Percentiles rank a stretch among this genome's conserved stretches.
Conservation (phyloP, 2,113 vertebrate species). For the Apodemus sylvaticus region DNA sequence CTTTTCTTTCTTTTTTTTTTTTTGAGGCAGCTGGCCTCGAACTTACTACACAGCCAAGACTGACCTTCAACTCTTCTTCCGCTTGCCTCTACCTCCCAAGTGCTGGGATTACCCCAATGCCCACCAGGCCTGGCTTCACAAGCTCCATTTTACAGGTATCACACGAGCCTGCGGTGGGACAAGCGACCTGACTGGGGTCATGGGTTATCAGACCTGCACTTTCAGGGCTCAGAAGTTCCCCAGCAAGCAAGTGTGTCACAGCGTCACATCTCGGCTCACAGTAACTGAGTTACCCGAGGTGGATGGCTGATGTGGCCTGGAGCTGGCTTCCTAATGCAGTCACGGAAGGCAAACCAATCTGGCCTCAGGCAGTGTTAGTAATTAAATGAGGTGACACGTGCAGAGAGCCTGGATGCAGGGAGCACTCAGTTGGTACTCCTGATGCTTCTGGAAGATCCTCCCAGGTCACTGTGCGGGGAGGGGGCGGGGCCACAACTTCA, state of each 20-base stretch:
- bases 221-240: neutral
- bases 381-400: neutral
- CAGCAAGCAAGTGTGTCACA: neutral
- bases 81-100: neutral
- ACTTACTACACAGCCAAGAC: neutral
- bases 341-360: neutral
- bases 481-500: no score
- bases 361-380: neutral
- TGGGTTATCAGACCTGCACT: neutral
- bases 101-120: neutral
- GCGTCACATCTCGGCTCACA: neutral
- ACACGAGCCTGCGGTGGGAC: neutral
- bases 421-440: accelerated
- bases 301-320: neutral
- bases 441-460: neutral
- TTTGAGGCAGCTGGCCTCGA: neutral
- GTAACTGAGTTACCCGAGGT: accelerated
- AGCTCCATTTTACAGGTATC: neutral
- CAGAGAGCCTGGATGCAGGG: neutral
- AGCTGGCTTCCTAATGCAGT: neutral
- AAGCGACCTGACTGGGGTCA: neutral
- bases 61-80: neutral
- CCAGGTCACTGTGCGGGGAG: neutral
- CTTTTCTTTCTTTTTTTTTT: neutral
- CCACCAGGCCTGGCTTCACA: neutral